Percentiles rank a stretch among this genome's conserved stretches.
These are phyloP conservation scores for Corythoichthys haematopterus DNA, from an alignment of 2,113 vertebrate genomes.

Conservation along the genomic window DNA sequence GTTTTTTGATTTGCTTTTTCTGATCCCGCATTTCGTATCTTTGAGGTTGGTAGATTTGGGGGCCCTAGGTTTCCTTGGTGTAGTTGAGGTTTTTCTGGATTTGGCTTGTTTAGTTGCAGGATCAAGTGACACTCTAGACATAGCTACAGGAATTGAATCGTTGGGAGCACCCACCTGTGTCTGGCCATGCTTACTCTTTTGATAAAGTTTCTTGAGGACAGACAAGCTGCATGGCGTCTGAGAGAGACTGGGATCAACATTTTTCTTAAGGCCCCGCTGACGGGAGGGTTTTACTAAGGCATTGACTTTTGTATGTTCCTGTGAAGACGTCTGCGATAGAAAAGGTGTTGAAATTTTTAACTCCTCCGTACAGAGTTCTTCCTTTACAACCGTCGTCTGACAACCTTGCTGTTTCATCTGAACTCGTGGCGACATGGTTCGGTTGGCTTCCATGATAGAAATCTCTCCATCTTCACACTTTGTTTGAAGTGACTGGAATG, in stretches of 20 bases:
- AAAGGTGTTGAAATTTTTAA: not conserved
- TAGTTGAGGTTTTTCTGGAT: conserved; percentile 69
- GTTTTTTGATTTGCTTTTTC: conserved; percentile 69
- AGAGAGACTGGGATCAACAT: conserved; percentile 63
- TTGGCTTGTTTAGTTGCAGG: conserved; percentile 65
- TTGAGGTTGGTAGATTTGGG: conserved; percentile 74
- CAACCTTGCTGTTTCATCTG: conserved; percentile 44
- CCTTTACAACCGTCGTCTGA: conserved; percentile 51
- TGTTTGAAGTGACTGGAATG: conserved; percentile 34
- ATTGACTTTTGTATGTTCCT: conserved; percentile 13
- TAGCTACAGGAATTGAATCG: conserved; percentile 49
- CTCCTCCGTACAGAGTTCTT: conserved; percentile 36
- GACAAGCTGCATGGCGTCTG: conserved; percentile 84
- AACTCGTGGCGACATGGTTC: conserved; percentile 21
- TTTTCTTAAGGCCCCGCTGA: conserved; percentile 59
- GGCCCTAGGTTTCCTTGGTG: conserved; percentile 77
- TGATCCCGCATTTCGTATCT: conserved; percentile 73
- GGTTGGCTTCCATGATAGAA: conserved; percentile 56
- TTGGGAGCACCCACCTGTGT: conserved; percentile 44
- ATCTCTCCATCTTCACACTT: conserved; percentile 64
- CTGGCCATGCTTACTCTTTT: conserved; percentile 80
- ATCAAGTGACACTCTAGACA: conserved; percentile 49
- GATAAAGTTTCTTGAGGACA: conserved; percentile 89
- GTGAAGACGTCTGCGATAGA: not conserved
- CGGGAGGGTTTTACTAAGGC: conserved; percentile 14